Evolutionary conservation across 2,113 vertebrate genomes (phyloP).

Genomic region (Meleagris gallopavo): DNA sequence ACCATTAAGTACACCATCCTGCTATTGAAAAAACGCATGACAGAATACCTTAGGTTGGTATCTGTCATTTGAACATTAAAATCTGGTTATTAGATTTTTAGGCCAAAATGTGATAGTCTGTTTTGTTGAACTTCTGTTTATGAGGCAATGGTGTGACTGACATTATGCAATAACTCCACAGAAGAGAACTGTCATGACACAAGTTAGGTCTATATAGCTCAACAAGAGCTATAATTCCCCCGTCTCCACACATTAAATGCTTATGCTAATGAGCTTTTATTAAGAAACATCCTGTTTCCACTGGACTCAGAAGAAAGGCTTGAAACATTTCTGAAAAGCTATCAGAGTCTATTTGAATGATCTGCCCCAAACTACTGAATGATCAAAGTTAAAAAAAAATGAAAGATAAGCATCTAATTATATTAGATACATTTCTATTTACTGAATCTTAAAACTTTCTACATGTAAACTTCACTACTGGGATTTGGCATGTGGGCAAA

Average conservation of each 20-base stretch:
- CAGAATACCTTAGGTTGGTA: neutral
- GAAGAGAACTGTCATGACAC: constrained; percentile 24
- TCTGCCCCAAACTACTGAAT: neutral
- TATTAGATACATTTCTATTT: neutral
- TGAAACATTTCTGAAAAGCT: neutral
- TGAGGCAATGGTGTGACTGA: neutral
- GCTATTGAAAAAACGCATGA: neutral
- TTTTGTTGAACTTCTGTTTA: neutral
- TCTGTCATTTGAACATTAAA: neutral
- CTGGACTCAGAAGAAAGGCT: neutral
- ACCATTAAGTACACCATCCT: neutral
- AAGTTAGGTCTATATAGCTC: neutral
- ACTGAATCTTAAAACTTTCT: neutral
- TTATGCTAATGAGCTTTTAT: neutral
- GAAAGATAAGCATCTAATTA: neutral
- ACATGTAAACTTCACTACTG: neutral
- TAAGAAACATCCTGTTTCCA: constrained; percentile 33
- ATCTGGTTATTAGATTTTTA: neutral
- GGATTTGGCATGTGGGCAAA: neutral
- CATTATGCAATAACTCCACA: neutral
- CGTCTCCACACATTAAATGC: constrained; percentile 5
- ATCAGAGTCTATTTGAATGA: neutral
- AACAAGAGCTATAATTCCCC: constrained; percentile 11
- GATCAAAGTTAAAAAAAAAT: neutral
- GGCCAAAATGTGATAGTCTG: neutral